These are phyloP conservation scores for Agelastica alni DNA, from an alignment of 2,888 invertebrate species.

Conservation along the genomic window DNA sequence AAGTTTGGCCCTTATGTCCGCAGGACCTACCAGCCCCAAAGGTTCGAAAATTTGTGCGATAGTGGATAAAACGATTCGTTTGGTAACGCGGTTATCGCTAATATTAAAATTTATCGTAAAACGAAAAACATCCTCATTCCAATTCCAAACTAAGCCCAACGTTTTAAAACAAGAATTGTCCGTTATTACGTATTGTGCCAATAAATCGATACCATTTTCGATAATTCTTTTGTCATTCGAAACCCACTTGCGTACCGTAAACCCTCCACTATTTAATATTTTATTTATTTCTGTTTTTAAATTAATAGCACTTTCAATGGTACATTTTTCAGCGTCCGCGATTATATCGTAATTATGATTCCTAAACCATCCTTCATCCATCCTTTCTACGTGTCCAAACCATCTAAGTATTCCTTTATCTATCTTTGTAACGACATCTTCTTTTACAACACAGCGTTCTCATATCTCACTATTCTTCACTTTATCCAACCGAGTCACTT, in stretches of 20 bases:
- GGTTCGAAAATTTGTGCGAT: not conserved
- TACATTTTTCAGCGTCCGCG: no score
- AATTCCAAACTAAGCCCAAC: not conserved
- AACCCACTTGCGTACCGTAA: slow-evolving; percentile 1
- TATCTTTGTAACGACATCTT: no score
- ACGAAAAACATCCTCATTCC: not conserved
- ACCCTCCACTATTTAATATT: not conserved
- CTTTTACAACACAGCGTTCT: no score
- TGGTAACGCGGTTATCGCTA: not conserved
- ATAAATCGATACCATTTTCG: no score
- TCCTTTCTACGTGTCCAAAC: no score
- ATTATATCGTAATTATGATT: no score
- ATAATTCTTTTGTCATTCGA: not conserved
- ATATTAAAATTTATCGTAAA: not conserved
- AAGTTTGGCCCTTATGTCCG: not conserved
- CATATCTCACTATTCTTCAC: no score
- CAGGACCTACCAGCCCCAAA: not conserved
- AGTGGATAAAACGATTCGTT: not conserved
- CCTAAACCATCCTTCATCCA: no score
- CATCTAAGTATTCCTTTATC: no score
- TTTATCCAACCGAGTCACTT: no score
- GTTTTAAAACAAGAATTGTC: not conserved
- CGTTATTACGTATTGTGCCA: no score
- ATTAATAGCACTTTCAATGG: not conserved
- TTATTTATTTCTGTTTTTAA: not conserved